phyloP scores from a whole-genome alignment of 2,797 vertebrate species.

The Cyprinella venusta region DNA sequence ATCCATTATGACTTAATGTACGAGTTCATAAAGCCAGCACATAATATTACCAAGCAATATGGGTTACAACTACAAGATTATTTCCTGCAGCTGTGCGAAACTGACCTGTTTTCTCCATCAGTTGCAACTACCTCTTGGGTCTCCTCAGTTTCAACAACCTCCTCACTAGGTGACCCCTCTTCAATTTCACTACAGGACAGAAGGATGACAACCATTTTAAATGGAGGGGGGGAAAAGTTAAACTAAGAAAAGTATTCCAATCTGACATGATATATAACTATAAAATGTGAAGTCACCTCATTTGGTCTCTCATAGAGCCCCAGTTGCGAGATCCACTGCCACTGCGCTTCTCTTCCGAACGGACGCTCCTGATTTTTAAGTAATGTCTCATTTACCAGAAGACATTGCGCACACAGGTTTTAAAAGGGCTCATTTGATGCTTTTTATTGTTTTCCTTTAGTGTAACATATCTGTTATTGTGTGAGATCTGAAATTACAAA shows the following conservation, averaged over 20 bases:
- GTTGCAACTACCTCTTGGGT: constrained; percentile 63
- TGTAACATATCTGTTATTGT: fast-evolving
- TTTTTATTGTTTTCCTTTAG: background rate
- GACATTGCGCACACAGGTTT: background rate
- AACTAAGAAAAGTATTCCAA: background rate
- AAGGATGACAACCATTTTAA: background rate
- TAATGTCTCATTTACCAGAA: background rate
- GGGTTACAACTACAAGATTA: background rate
- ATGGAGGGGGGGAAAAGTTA: background rate
- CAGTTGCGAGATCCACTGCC: constrained; percentile 81
- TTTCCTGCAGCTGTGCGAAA: constrained; percentile 28
- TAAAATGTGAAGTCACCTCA: constrained; percentile 66
- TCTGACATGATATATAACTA: background rate
- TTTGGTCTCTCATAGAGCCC: constrained; percentile 76
- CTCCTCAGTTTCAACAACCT: constrained; percentile 71
- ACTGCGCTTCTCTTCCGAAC: constrained; percentile 79
- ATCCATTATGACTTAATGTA: background rate
- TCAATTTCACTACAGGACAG: constrained; percentile 77
- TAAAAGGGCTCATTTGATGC: background rate
- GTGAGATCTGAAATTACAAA: background rate
- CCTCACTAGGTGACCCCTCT: constrained; percentile 66
- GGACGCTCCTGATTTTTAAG: constrained; percentile 75
- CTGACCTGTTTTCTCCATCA: constrained; percentile 80
- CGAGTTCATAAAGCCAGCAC: background rate
- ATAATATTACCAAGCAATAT: background rate